Conservation (phyloP, 1,140 invertebrate genomes). For the Leptinotarsa lineolata region DNA sequence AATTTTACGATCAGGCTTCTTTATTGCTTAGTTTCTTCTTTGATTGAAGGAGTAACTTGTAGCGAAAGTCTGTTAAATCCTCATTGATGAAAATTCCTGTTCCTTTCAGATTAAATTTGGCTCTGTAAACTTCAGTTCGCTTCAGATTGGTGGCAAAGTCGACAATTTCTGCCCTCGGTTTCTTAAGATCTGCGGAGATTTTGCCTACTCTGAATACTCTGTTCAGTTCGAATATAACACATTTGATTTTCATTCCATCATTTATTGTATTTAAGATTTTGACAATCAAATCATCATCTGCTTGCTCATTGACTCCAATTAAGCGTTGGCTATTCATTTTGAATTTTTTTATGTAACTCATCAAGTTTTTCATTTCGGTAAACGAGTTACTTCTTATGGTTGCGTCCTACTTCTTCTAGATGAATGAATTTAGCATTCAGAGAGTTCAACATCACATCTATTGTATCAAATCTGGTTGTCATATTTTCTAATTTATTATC, state of each 20-base stretch:
- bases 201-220: background rate
- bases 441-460: too few relatives aligned
- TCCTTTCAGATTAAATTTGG: too few relatives aligned
- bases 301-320: background rate
- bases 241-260: background rate
- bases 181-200: background rate
- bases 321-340: background rate
- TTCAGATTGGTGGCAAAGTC: background rate
- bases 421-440: too few relatives aligned
- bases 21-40: slow-evolving; percentile 7
- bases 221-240: background rate
- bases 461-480: too few relatives aligned
- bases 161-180: background rate
- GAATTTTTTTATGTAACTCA: background rate
- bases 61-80: too few relatives aligned
- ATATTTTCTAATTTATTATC: too few relatives aligned
- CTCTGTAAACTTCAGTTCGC: slow-evolving; percentile 12
- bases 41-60: background rate
- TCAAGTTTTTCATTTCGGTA: background rate
- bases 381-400: background rate
- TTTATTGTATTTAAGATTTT: background rate
- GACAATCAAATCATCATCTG: background rate
- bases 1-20: too few relatives aligned
- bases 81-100: too few relatives aligned
- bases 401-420: too few relatives aligned